Evolutionary conservation across 2,888 invertebrate genomes (phyloP).

Genomic region (Thereva unica): DNA sequence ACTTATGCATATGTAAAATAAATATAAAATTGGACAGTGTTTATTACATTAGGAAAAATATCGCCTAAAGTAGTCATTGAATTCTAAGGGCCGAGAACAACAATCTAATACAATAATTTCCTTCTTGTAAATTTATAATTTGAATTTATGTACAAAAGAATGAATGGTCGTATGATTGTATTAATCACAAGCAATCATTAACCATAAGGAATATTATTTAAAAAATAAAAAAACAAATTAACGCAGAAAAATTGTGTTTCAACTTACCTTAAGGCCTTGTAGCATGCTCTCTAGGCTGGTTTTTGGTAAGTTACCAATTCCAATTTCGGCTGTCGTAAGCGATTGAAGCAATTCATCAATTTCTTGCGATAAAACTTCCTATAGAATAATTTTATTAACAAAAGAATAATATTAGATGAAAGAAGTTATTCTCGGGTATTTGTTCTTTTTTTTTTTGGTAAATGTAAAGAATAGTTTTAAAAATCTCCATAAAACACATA

Average conservation of each 20-base stretch:
- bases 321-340: conserved; percentile 69
- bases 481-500: background rate
- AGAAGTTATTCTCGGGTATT: background rate
- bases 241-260: conserved; percentile 4
- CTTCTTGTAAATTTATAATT: background rate
- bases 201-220: background rate
- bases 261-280: conserved; percentile 71
- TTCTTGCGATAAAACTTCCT: conserved; percentile 69
- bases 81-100: too few relatives aligned
- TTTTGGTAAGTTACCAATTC: conserved; percentile 69
- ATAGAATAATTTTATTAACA: conserved; percentile 39
- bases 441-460: background rate
- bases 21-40: background rate
- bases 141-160: background rate
- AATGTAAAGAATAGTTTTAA: background rate
- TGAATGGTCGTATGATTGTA: conserved; percentile 38
- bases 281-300: conserved; percentile 75
- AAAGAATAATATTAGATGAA: conserved; percentile 12
- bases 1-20: background rate
- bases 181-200: conserved; percentile 41
- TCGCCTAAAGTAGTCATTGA: too few relatives aligned
- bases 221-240: conserved; percentile 1
- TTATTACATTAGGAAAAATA: background rate
- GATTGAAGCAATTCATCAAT: conserved; percentile 72
- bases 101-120: too few relatives aligned